Evolutionary conservation across 2,888 invertebrate species (phyloP), one percentile per base, ranked within the genome.

Genomic region (Scaptomyza parva): DNA sequence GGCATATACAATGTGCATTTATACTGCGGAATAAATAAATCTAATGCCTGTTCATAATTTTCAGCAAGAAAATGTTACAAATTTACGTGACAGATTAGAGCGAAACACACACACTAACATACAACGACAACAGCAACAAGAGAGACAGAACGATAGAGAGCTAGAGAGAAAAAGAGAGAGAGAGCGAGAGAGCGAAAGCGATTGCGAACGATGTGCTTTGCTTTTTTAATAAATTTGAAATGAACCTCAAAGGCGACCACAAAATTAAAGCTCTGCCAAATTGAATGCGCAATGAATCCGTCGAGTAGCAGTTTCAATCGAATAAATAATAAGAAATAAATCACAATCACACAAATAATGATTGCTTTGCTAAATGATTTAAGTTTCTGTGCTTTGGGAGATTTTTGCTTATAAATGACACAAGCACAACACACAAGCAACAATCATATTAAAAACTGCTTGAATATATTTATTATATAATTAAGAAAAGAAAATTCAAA

Each of bases 61-160:
- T 84, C 76, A 81, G 85, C 78, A 83, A 70, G 78, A 66, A 63
- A 81, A 71, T 69, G 69, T 81, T 70, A 81, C 69, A 81, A 71
- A 77, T 77, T 77, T 85, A 86, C 85, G 84, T 87, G 84, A 85
- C 87, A 85, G 85, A 85, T 86, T 84, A 86, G 63, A 52, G 65
- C 18, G 33, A 64, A 44, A 35, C 53, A 48, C 28, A 45, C 30
- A 11, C 26, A 47, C 39, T n/a, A n/a, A 33, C 37, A 18, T 24
- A 35, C 11, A 39, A 35, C 14, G 35, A 35, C 4, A 33, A 35
- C 4, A 33, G 33, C 30, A 35, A 40, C 37, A 55, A 35, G 35
- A 41, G 18, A 35, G 47, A 41, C 33, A 53, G 22, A 30, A 11
- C 12, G 22, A 11, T 50, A 40, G 39, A 26, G 20, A n/a, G n/a